phyloP scores from a whole-genome alignment of 2,888 invertebrate species.

The Allophyes oxyacanthae region DNA sequence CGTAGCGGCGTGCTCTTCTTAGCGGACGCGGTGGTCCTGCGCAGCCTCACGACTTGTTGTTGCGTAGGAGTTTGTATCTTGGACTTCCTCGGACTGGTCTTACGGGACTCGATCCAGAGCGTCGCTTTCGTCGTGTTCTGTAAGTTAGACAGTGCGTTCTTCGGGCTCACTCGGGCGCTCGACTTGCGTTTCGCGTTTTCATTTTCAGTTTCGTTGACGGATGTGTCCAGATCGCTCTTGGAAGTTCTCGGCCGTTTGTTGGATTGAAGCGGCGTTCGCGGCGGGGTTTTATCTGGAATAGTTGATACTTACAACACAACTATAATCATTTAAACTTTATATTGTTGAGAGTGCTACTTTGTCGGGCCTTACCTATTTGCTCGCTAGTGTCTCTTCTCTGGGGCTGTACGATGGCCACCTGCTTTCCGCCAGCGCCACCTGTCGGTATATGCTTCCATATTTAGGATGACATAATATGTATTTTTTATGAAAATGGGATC shows the following conservation, averaged over 20 bases:
- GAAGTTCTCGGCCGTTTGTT: conserved; percentile 40
- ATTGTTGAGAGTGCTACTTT: no score
- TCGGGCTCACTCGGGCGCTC: conserved; percentile 24
- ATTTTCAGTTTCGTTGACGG: conserved; percentile 31
- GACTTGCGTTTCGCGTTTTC: conserved; percentile 41
- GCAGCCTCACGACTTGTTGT: conserved; percentile 6
- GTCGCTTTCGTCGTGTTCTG: conserved; percentile 71
- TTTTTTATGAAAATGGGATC: no score
- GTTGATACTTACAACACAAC: no score
- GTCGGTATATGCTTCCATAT: neutral
- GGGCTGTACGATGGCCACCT: conserved; percentile 85
- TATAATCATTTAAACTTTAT: no score
- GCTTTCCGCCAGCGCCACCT: conserved; percentile 73
- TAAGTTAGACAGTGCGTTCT: conserved; percentile 13
- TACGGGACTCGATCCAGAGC: conserved; percentile 79
- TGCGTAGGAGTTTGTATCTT: conserved; percentile 14
- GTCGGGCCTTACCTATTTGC: conserved; percentile 65
- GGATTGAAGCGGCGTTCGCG: conserved; percentile 19
- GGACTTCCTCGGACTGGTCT: conserved; percentile 57
- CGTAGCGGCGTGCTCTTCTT: conserved; percentile 66
- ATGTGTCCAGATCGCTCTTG: conserved; percentile 39
- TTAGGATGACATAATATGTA: conserved; percentile 4
- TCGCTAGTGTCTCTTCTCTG: conserved; percentile 74
- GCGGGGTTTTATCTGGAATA: conserved; percentile 24
- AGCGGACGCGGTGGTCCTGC: conserved; percentile 25